These are phyloP conservation scores for Limosa lapponica DNA, from an alignment of 2,797 vertebrate genomes.

Conservation along the genomic window DNA sequence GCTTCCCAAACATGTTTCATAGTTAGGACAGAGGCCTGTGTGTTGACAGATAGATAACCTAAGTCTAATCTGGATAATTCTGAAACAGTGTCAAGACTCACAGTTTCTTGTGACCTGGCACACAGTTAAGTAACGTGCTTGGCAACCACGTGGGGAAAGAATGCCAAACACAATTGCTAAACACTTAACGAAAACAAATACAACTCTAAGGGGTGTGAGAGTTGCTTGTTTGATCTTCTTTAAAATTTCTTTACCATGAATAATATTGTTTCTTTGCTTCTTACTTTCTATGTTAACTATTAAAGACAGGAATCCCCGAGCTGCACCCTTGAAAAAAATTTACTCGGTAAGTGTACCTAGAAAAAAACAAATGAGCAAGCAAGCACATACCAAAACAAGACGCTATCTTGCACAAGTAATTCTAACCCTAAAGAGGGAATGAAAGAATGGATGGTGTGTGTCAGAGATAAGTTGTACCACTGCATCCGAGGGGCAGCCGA, in stretches of 20 bases:
- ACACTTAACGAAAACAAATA: neutral
- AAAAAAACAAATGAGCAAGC: neutral
- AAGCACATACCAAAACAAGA: neutral
- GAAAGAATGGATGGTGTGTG: neutral
- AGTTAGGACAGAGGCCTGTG: neutral
- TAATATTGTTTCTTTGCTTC: neutral
- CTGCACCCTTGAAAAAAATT: neutral
- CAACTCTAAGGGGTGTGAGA: neutral
- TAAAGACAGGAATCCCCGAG: neutral
- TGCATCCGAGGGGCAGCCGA: neutral
- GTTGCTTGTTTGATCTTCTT: neutral
- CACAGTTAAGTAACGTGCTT: neutral
- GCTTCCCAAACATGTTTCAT: neutral
- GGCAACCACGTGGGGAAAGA: neutral
- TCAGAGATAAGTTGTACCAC: neutral
- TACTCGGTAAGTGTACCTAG: neutral
- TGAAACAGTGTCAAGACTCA: conserved; percentile 27
- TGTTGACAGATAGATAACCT: conserved; percentile 45
- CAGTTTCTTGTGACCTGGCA: conserved; percentile 62
- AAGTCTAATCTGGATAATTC: conserved; percentile 7
- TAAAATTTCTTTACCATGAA: neutral
- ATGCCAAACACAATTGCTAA: neutral
- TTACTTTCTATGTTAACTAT: neutral
- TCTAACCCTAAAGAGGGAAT: neutral
- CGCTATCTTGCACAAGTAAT: neutral